Evolutionary conservation across 2,797 vertebrate species (phyloP).

Genomic region (Rhyacichthys aspro): DNA sequence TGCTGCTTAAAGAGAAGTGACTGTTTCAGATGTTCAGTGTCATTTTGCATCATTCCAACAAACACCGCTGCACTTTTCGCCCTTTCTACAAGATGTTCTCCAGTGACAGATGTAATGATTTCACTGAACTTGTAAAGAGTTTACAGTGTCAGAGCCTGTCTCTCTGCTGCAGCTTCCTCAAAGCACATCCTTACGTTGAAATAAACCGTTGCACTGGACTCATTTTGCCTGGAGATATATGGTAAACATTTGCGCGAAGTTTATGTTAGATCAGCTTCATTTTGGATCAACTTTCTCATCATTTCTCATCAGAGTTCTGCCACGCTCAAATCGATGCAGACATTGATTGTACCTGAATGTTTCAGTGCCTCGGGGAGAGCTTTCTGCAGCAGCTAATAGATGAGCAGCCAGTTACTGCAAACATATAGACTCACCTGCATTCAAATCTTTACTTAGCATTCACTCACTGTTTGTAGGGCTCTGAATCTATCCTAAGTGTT

Average conservation of each 20-base stretch:
- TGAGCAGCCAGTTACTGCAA: constrained; percentile 9
- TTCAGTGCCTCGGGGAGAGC: not conserved
- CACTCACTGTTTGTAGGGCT: not conserved
- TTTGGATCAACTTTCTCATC: constrained; percentile 1
- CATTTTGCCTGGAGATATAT: constrained; percentile 5
- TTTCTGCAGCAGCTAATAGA: constrained; percentile 7
- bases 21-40: constrained; percentile 1
- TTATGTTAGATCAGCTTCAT: not conserved
- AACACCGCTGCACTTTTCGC: not conserved
- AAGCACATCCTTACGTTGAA: not conserved
- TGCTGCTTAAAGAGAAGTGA: not conserved
- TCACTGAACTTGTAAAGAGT: constrained; percentile 24
- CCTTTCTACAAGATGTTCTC: constrained; percentile 2
- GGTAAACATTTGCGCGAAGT: not conserved
- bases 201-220: constrained; percentile 5
- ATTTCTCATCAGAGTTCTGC: not conserved
- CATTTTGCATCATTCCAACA: constrained; percentile 17
- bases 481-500: not conserved
- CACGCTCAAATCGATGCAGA: constrained; percentile 1
- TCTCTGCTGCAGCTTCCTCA: not conserved
- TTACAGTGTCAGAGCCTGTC: constrained; percentile 14
- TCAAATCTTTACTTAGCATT: constrained; percentile 2
- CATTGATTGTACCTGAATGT: constrained; percentile 18
- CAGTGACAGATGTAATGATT: constrained; percentile 27
- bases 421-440: not conserved